Evolutionary conservation across 2,113 vertebrate genomes (phyloP).

Genomic region (Zapornia atra): DNA sequence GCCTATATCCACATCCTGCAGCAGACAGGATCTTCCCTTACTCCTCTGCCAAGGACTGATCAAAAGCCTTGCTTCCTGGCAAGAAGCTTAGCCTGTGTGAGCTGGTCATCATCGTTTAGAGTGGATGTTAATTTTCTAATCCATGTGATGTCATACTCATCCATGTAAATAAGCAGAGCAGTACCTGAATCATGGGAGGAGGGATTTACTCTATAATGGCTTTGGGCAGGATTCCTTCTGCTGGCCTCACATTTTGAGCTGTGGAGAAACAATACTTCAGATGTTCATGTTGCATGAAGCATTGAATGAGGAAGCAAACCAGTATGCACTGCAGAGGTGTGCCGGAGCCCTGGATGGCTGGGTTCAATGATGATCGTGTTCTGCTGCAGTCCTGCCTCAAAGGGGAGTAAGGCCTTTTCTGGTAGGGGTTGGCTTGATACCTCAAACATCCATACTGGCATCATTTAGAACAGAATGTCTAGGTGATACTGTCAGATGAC

Average conservation of each 20-base stretch:
- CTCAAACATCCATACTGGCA: not conserved
- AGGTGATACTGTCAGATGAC: not conserved
- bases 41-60: not conserved
- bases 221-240: not conserved
- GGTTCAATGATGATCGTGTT: not conserved
- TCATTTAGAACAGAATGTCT: not conserved
- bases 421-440: not conserved
- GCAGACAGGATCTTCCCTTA: not conserved
- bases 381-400: not conserved
- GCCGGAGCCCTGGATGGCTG: not conserved
- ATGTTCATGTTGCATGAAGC: not conserved
- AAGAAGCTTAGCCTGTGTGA: not conserved
- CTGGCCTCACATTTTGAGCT: not conserved
- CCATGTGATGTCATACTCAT: not conserved
- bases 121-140: not conserved
- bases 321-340: not conserved
- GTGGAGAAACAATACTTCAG: not conserved
- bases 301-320: not conserved
- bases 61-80: not conserved
- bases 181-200: not conserved
- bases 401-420: not conserved
- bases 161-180: not conserved
- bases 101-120: not conserved
- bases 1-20: not conserved
- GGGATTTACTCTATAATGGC: not conserved